These are phyloP conservation scores for Uloborus plumipes DNA, from an alignment of 2,888 invertebrate species.

Conservation along the genomic window DNA sequence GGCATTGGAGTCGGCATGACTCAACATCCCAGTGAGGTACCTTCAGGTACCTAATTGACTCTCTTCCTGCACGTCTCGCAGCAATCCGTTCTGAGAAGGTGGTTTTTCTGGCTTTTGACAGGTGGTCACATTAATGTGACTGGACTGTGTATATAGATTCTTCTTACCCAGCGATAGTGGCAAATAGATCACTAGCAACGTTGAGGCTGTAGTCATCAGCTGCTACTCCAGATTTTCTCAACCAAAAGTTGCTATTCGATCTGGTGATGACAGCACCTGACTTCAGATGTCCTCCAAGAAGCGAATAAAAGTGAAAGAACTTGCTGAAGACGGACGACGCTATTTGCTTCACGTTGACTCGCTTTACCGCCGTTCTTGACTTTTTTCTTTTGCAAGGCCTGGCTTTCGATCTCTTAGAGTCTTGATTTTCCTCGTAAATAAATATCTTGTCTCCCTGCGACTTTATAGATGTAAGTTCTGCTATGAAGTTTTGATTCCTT, in stretches of 20 bases:
- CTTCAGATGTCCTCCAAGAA: constrained; percentile 25
- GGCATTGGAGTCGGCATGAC: too few species aligned
- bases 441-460: neutral
- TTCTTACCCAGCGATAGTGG: constrained; percentile 22
- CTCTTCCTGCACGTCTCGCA: too few species aligned
- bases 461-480: neutral
- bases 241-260: constrained; percentile 24
- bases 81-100: too few species aligned
- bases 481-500: neutral
- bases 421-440: neutral
- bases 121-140: too few species aligned
- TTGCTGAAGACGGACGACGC: constrained; percentile 25
- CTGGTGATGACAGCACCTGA: constrained; percentile 32
- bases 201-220: constrained; percentile 12
- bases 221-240: constrained; percentile 18
- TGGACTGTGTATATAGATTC: too few species aligned
- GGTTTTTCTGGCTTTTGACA: too few species aligned
- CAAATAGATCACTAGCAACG: constrained; percentile 23
- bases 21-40: too few species aligned
- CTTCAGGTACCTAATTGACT: too few species aligned
- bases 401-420: neutral
- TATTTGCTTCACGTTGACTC: constrained; percentile 19
- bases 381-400: neutral
- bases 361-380: constrained; percentile 19
- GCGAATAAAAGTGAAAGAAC: constrained; percentile 27